phyloP scores from a whole-genome alignment of 1,140 invertebrate genomes.

The Pseudobourletiella spinata region DNA sequence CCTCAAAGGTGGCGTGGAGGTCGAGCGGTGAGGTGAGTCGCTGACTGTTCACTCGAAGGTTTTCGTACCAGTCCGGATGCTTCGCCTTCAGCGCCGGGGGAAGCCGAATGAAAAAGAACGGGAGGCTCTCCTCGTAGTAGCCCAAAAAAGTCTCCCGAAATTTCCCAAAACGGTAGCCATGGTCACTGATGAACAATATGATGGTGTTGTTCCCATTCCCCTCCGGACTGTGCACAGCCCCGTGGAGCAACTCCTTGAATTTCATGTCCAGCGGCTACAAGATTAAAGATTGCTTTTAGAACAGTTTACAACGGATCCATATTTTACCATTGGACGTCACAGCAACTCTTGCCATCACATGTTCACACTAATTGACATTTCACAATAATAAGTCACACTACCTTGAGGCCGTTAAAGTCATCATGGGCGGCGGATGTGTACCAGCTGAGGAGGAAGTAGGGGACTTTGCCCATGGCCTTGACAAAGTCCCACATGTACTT shows the following conservation, averaged over 20 bases:
- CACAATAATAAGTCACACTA: too few relatives aligned
- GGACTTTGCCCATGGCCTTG: not conserved
- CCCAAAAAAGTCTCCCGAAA: conserved; percentile 36
- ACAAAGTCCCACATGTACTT: conserved; percentile 21
- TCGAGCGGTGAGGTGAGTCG: conserved; percentile 34
- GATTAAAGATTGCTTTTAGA: too few relatives aligned
- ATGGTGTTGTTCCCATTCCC: conserved; percentile 30
- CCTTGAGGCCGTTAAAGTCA: conserved; percentile 32
- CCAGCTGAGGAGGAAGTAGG: conserved; percentile 32
- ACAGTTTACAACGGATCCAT: too few relatives aligned
- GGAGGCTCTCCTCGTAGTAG: conserved; percentile 36
- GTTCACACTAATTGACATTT: too few relatives aligned
- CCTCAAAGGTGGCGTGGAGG: conserved; percentile 28
- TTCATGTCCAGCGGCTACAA: too few relatives aligned
- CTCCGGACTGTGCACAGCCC: too few relatives aligned
- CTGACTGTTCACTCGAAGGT: conserved; percentile 18
- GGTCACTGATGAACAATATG: conserved; percentile 36
- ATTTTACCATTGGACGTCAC: too few relatives aligned
- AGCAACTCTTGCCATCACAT: too few relatives aligned
- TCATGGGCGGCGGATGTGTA: conserved; percentile 31
- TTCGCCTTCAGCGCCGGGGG: conserved; percentile 14
- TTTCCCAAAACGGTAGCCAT: conserved; percentile 28
- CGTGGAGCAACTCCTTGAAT: too few relatives aligned
- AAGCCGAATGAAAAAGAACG: conserved; percentile 33
- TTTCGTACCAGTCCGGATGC: conserved; percentile 15